These are phyloP conservation scores for Hyles euphorbiae DNA, from an alignment of 1,140 invertebrate species.

Conservation along the genomic window DNA sequence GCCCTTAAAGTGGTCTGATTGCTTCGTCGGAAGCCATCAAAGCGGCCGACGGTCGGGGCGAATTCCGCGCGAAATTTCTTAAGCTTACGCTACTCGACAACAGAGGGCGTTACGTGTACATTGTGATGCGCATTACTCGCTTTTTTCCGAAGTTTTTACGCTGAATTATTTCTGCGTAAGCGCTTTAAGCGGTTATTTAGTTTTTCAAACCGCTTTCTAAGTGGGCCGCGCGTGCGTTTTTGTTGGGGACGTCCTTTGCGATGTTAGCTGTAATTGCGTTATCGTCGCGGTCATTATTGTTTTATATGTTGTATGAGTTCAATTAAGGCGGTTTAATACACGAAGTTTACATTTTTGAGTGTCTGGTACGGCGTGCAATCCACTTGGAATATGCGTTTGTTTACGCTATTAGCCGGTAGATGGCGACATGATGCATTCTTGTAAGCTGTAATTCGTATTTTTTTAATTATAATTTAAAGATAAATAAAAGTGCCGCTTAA, in stretches of 20 bases:
- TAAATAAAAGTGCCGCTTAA: no score
- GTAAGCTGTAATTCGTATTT: no score
- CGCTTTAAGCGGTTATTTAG: constrained; percentile 64
- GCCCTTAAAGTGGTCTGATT: constrained; percentile 70
- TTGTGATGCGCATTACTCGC: constrained; percentile 50
- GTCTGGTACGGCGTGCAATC: not conserved
- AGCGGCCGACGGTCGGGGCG: constrained; percentile 51
- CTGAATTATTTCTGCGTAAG: constrained; percentile 60
- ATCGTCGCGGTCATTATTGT: constrained; percentile 48
- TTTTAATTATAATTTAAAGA: no score
- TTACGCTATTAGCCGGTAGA: constrained; percentile 35
- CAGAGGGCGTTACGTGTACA: constrained; percentile 65
- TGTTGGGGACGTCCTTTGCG: constrained; percentile 51
- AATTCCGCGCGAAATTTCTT: constrained; percentile 61
- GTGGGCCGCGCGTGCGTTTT: constrained; percentile 54
- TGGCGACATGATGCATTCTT: constrained; percentile 27
- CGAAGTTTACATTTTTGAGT: not conserved
- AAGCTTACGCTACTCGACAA: constrained; percentile 55
- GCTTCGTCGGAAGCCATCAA: constrained; percentile 72
- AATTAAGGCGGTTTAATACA: constrained; percentile 2
- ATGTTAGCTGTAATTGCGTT: constrained; percentile 59
- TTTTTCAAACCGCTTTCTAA: constrained; percentile 72
- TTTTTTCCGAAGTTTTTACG: constrained; percentile 51
- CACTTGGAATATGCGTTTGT: constrained; percentile 8
- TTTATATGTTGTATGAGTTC: constrained; percentile 38